Conservation (phyloP, 2,797 vertebrate genomes). For the Hippopotamyrus pictus region DNA sequence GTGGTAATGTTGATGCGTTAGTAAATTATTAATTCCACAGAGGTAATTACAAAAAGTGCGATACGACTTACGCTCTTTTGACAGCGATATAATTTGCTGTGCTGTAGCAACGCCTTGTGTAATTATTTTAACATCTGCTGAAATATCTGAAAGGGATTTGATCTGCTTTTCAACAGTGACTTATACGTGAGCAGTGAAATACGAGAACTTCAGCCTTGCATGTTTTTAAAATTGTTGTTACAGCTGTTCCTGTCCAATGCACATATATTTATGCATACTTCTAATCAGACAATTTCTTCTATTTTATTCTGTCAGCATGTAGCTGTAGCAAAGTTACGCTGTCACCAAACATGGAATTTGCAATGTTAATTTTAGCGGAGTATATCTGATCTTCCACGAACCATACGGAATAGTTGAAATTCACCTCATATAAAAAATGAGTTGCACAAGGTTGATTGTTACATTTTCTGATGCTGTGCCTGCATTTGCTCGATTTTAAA, state of each 20-base stretch:
- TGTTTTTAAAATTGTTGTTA: not conserved
- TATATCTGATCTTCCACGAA: not conserved
- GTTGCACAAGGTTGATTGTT: slow-evolving; percentile 22
- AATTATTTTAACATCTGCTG: slow-evolving; percentile 6
- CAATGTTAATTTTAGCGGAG: not conserved
- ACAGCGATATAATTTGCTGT: not conserved
- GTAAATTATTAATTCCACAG: not conserved
- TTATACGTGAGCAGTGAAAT: not conserved
- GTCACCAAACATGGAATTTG: not conserved
- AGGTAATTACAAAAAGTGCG: not conserved
- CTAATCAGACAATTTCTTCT: not conserved
- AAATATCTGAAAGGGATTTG: not conserved
- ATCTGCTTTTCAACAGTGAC: not conserved
- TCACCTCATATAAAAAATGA: not conserved
- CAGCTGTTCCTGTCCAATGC: not conserved
- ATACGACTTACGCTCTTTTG: not conserved
- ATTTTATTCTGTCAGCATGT: not conserved
- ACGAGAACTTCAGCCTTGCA: not conserved
- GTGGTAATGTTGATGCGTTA: not conserved
- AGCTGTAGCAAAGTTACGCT: not conserved
- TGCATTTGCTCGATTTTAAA: slow-evolving; percentile 34
- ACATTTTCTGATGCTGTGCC: not conserved
- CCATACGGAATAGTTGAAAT: not conserved
- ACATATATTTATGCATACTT: not conserved
- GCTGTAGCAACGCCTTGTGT: not conserved